Conservation (phyloP, 1,140 invertebrate species). For the Tetramorium simillimum region DNA sequence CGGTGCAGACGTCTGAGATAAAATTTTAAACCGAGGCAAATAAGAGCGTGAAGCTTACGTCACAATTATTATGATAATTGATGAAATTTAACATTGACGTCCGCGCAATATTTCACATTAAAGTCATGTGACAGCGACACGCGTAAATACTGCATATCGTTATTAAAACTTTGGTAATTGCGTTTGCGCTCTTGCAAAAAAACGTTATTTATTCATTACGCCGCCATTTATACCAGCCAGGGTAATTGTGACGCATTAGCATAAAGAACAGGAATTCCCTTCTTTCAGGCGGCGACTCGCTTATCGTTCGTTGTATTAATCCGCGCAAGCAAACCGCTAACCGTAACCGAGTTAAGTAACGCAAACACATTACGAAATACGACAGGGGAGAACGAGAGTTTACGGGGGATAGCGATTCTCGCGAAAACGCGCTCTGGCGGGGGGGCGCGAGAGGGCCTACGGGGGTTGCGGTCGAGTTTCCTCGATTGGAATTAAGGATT, state of each 20-base stretch:
- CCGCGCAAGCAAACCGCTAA: neutral
- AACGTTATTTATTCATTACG: conserved; percentile 12
- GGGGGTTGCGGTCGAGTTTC: conserved; percentile 29
- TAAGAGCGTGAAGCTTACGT: neutral
- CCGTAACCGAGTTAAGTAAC: conserved; percentile 14
- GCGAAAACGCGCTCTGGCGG: neutral
- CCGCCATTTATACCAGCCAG: neutral
- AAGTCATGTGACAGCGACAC: neutral
- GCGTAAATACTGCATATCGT: neutral
- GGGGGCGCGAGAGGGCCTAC: neutral
- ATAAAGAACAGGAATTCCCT: conserved; percentile 16
- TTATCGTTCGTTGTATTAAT: conserved; percentile 28
- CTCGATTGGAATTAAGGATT: conserved; percentile 52
- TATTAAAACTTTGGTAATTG: conserved; percentile 18
- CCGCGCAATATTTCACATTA: neutral
- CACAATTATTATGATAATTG: conserved; percentile 16
- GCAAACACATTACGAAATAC: conserved; percentile 2
- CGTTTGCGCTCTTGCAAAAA: neutral
- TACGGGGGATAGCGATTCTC: conserved; percentile 20
- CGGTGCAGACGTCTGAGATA: neutral
- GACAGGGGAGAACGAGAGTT: conserved; percentile 19
- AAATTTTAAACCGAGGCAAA: neutral
- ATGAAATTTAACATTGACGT: neutral
- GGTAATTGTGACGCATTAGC: conserved; percentile 25
- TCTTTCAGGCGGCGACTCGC: conserved; percentile 10